Percentiles rank a stretch among this genome's conserved stretches.
These are phyloP conservation scores for Rallus limicola DNA, from an alignment of 2,113 vertebrate species.

Conservation along the genomic window DNA sequence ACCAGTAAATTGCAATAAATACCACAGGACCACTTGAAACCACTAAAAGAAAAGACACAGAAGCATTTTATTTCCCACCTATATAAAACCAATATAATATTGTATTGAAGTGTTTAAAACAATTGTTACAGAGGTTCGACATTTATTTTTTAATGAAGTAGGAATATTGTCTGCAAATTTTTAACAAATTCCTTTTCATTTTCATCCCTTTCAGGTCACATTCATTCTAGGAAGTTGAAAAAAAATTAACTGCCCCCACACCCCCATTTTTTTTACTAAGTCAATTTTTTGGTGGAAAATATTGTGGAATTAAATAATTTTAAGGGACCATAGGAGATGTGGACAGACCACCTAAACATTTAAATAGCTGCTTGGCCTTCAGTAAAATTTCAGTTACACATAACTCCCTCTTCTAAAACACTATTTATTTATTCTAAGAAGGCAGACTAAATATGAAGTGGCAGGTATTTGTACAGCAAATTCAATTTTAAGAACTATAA, in stretches of 20 bases:
- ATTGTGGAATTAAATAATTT: neutral
- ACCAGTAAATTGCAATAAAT: neutral
- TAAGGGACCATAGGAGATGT: neutral
- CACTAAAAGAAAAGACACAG: neutral
- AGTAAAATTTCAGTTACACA: neutral
- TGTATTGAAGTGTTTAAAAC: neutral
- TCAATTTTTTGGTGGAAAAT: neutral
- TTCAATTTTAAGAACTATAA: neutral
- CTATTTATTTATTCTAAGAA: neutral
- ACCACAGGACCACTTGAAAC: neutral
- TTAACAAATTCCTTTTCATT: neutral
- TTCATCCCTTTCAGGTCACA: neutral
- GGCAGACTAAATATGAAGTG: neutral
- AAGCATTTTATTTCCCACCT: neutral
- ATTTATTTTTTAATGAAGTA: neutral
- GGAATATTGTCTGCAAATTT: neutral
- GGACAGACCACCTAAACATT: neutral
- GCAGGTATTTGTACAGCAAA: neutral
- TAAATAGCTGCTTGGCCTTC: neutral
- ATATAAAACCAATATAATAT: neutral
- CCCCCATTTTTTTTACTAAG: neutral
- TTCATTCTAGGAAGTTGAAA: neutral
- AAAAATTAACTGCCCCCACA: neutral
- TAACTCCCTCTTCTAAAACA: neutral
- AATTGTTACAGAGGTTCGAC: neutral